Evolutionary conservation across 2,888 invertebrate species (phyloP).

Genomic region (Phaedon cochleariae): DNA sequence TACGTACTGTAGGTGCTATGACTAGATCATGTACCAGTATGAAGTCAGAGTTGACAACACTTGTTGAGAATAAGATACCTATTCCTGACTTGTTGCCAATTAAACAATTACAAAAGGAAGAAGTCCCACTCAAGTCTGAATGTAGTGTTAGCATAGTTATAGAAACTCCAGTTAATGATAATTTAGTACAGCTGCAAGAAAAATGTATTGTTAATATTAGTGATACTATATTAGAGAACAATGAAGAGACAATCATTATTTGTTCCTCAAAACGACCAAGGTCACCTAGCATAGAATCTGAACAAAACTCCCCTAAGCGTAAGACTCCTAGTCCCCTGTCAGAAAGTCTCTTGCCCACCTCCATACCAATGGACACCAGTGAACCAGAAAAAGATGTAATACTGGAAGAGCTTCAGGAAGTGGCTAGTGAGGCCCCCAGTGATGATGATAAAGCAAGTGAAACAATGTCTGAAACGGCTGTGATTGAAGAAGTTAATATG

Average conservation of each 20-base stretch:
- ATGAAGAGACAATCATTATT: conserved; percentile 60
- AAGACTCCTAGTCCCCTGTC: conserved; percentile 52
- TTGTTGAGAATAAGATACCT: conserved; percentile 49
- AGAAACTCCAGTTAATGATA: conserved; percentile 43
- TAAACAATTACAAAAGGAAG: conserved; percentile 49
- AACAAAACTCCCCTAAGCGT: conserved; percentile 53
- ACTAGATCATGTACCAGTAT: conserved; percentile 69
- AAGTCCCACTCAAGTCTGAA: conserved; percentile 45
- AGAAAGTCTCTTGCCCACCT: conserved; percentile 32
- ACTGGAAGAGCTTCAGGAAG: conserved; percentile 36
- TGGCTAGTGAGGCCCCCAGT: conserved; percentile 39
- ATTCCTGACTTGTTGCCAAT: conserved; percentile 61
- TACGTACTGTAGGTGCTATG: conserved; percentile 73
- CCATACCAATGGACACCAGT: conserved; percentile 33
- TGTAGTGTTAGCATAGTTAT: conserved; percentile 33
- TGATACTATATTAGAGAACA: conserved; percentile 57
- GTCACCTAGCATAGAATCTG: conserved; percentile 51
- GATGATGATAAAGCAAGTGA: conserved; percentile 48
- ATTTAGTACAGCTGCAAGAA: conserved; percentile 50
- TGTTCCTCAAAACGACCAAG: conserved; percentile 56
- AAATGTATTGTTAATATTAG: conserved; percentile 59
- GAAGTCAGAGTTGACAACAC: conserved; percentile 42
- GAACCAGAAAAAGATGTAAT: conserved; percentile 38
- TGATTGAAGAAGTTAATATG: conserved; percentile 38
- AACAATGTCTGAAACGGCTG: conserved; percentile 41